These are phyloP conservation scores for Trissolcus japonicus DNA, from an alignment of 2,888 invertebrate species.

Conservation along the genomic window DNA sequence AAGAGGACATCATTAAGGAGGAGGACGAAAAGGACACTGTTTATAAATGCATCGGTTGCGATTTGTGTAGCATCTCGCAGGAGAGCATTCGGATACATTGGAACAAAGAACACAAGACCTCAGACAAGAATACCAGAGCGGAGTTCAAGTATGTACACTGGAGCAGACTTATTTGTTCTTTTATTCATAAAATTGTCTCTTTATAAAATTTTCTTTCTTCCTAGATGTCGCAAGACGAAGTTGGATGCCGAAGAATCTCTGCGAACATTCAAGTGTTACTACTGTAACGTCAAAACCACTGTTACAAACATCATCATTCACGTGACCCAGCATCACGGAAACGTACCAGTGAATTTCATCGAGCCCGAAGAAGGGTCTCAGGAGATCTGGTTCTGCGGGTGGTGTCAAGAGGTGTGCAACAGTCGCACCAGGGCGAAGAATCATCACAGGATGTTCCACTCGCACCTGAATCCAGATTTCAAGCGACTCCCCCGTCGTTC, in stretches of 20 bases:
- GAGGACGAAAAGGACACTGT: constrained; percentile 31
- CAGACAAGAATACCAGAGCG: constrained; percentile 12
- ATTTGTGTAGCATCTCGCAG: constrained; percentile 62
- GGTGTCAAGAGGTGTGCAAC: constrained; percentile 71
- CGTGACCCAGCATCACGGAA: constrained; percentile 62
- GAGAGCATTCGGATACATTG: constrained; percentile 67
- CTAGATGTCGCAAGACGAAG: constrained; percentile 33
- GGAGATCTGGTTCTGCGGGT: constrained; percentile 68
- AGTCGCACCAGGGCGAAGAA: constrained; percentile 67
- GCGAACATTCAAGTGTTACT: constrained; percentile 63
- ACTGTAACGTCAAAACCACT: constrained; percentile 64
- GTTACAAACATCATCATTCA: constrained; percentile 62
- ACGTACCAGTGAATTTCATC: constrained; percentile 61
- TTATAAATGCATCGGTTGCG: constrained; percentile 69
- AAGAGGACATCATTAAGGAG: constrained; percentile 49
- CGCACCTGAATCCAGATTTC: constrained; percentile 69
- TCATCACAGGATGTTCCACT: constrained; percentile 74
- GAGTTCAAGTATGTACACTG: constrained; percentile 40
- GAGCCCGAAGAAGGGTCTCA: constrained; percentile 55
- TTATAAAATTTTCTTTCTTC: constrained; percentile 7
- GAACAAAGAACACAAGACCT: constrained; percentile 63
- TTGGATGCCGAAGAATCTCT: constrained; percentile 6
- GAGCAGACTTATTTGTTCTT: no score
- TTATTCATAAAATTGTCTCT: no score
- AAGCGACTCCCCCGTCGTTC: constrained; percentile 52